Conservation (phyloP, 2,797 vertebrate genomes). For the Megaceryle alcyon region DNA sequence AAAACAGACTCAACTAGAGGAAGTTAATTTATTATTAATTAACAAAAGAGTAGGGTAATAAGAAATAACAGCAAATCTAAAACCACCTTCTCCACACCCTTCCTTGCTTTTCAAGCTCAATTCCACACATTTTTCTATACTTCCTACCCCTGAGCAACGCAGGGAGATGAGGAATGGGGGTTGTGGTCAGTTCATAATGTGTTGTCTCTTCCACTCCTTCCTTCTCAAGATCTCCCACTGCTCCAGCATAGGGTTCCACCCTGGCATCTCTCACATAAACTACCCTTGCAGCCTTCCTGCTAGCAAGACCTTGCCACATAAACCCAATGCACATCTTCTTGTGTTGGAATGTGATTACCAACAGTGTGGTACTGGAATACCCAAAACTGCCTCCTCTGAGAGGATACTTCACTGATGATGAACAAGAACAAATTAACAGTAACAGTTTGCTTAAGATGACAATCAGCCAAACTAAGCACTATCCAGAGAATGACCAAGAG, state of each 20-base stretch:
- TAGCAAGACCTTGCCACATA: not conserved
- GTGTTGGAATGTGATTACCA: not conserved
- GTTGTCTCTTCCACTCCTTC: not conserved
- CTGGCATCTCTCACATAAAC: no score
- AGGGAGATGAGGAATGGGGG: rapidly evolving
- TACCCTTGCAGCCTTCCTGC: not conserved
- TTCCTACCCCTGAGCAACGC: not conserved
- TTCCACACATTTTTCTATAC: not conserved
- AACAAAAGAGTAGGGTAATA: not conserved
- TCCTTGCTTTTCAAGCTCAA: not conserved
- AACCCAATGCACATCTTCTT: not conserved
- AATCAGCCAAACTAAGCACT: not conserved
- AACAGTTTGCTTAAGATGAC: not conserved
- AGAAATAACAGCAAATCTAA: not conserved
- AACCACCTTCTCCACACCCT: not conserved
- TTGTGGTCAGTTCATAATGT: rapidly evolving
- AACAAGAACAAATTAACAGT: not conserved
- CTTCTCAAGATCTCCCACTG: rapidly evolving
- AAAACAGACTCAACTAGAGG: not conserved
- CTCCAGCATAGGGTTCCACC: rapidly evolving
- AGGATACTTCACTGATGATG: not conserved
- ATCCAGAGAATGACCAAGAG: not conserved
- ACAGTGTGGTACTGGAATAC: not conserved
- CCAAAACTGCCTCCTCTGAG: not conserved
- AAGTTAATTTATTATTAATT: not conserved